Evolutionary conservation across 2,888 invertebrate genomes (phyloP).

Genomic region (Pyralis farinalis): DNA sequence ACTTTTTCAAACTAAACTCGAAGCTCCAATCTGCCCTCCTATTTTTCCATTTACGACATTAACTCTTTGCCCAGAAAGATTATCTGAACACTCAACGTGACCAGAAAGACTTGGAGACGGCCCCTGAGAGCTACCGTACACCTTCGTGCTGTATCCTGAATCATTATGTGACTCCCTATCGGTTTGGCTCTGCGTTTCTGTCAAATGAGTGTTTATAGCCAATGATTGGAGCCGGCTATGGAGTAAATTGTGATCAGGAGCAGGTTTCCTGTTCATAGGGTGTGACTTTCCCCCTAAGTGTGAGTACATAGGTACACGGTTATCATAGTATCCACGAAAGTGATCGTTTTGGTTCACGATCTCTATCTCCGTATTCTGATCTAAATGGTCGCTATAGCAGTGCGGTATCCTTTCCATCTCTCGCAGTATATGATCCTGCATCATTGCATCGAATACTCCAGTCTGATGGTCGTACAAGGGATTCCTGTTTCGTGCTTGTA

Average conservation of each 20-base stretch:
- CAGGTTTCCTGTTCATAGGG: conserved; percentile 47
- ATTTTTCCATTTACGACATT: conserved; percentile 52
- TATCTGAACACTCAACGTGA: conserved; percentile 64
- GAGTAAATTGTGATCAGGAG: conserved; percentile 62
- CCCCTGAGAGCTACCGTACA: conserved; percentile 89
- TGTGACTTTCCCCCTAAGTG: conserved; percentile 36
- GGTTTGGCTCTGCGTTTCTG: conserved; percentile 71
- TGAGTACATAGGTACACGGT: conserved; percentile 54
- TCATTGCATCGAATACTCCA: conserved; percentile 74
- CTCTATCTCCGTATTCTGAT: conserved; percentile 72
- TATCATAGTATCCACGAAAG: conserved; percentile 67
- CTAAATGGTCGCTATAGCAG: conserved; percentile 68
- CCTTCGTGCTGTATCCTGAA: conserved; percentile 92
- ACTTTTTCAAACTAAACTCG: conserved; percentile 82
- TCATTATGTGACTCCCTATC: conserved; percentile 89
- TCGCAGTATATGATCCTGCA: conserved; percentile 75
- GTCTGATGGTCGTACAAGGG: conserved; percentile 67
- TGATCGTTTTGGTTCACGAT: conserved; percentile 68
- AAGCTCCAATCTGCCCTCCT: conserved; percentile 77
- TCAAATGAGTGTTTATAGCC: conserved; percentile 72
- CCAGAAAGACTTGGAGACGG: conserved; percentile 88
- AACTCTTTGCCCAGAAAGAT: conserved; percentile 62
- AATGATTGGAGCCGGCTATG: conserved; percentile 70
- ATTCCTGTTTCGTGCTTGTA: conserved; percentile 61
- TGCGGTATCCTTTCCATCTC: conserved; percentile 76